Evolutionary conservation across 2,888 invertebrate species (phyloP).

Genomic region (Cactoblastis cactorum): DNA sequence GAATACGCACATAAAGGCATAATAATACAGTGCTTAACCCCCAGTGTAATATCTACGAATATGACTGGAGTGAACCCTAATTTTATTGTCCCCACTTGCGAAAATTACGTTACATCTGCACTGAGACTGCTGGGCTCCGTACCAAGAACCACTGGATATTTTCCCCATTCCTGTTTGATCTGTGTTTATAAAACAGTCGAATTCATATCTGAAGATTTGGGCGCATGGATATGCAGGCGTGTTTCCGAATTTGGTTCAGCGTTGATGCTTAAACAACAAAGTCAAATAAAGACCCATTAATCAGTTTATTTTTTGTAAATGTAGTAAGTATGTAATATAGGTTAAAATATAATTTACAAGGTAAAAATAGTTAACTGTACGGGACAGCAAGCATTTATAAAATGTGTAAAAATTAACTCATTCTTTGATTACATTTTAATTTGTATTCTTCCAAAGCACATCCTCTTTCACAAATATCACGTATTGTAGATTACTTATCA

Average conservation of each 20-base stretch:
- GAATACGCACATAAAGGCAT: conserved; percentile 87
- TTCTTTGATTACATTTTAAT: neutral
- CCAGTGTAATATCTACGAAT: conserved; percentile 94
- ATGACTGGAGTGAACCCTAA: conserved; percentile 89
- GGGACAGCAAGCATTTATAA: neutral
- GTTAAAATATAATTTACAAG: neutral
- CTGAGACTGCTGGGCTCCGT: conserved; percentile 85
- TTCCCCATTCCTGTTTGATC: conserved; percentile 80
- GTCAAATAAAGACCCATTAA: conserved; percentile 40
- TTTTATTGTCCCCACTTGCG: conserved; percentile 87
- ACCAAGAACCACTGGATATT: conserved; percentile 86
- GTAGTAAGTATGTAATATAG: too few species aligned
- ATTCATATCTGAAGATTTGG: conserved; percentile 43
- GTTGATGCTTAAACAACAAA: conserved; percentile 76
- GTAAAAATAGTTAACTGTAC: neutral
- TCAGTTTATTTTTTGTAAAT: conserved; percentile 42
- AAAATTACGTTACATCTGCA: conserved; percentile 85
- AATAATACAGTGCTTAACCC: conserved; percentile 88
- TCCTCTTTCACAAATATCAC: neutral
- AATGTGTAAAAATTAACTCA: neutral
- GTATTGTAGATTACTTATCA: neutral
- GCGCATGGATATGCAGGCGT: conserved; percentile 81
- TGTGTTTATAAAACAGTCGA: conserved; percentile 32
- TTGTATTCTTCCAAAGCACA: neutral
- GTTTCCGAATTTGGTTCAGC: conserved; percentile 83